Conservation (phyloP, 2,888 invertebrate genomes). For the Philopedon plagiatum region DNA sequence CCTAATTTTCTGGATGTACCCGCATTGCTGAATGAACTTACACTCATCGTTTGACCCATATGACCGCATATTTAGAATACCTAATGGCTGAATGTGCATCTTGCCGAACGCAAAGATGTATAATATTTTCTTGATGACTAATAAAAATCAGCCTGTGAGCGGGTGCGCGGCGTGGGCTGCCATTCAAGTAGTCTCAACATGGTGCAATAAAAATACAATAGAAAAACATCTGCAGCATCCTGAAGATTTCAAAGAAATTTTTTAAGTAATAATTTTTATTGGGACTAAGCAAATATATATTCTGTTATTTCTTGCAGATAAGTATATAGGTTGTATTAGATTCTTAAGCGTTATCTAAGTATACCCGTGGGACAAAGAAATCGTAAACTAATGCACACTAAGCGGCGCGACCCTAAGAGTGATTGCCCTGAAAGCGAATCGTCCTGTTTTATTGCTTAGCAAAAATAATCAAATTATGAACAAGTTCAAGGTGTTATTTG, state of each 20-base stretch:
- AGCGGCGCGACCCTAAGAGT: too few relatives aligned
- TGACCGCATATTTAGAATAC: constrained; percentile 7
- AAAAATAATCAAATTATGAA: too few relatives aligned
- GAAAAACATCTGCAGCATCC: constrained; percentile 1
- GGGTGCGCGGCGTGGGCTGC: constrained; percentile 1
- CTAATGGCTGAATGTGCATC: neutral
- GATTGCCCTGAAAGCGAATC: too few relatives aligned
- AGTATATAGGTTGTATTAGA: too few relatives aligned
- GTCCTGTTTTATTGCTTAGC: too few relatives aligned
- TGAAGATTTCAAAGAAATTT: neutral
- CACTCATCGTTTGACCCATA: constrained; percentile 2
- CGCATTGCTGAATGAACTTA: too few relatives aligned
- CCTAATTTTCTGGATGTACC: too few relatives aligned
- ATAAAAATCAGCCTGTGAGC: neutral
- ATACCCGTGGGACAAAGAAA: too few relatives aligned
- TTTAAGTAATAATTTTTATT: neutral
- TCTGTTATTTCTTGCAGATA: neutral
- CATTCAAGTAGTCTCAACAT: constrained; percentile 1
- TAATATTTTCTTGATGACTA: constrained; percentile 12
- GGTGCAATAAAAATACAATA: neutral
- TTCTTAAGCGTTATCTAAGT: too few relatives aligned
- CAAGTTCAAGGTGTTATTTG: too few relatives aligned
- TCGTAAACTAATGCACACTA: too few relatives aligned
- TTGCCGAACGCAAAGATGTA: neutral
- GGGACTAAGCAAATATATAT: neutral